Percentiles rank a stretch among this genome's conserved stretches.
Evolutionary conservation across 2,888 invertebrate species (phyloP).

Genomic region (Lithophane ornitopus): DNA sequence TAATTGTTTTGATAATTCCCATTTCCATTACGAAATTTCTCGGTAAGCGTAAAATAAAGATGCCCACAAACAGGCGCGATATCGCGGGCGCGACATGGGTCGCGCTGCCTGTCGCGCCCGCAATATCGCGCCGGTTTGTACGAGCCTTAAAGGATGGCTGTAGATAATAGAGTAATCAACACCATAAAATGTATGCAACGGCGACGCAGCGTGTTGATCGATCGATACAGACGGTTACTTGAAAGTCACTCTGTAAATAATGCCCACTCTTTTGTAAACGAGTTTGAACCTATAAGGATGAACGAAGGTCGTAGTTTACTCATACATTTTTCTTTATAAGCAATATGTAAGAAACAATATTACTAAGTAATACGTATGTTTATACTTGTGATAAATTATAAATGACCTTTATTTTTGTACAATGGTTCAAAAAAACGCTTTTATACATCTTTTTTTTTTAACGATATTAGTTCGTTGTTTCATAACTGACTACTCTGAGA

Average conservation of each 20-base stretch:
- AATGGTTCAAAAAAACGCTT: too few relatives aligned
- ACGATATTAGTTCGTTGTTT: neutral
- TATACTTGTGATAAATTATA: neutral
- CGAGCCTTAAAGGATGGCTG: neutral
- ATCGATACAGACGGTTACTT: slow-evolving; percentile 34
- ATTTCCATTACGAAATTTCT: too few relatives aligned
- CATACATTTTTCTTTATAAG: neutral
- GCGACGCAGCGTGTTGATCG: slow-evolving; percentile 6
- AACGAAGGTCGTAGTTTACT: neutral
- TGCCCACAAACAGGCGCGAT: too few relatives aligned
- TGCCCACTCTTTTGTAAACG: slow-evolving; percentile 15
- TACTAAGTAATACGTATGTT: too few relatives aligned
- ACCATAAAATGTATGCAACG: slow-evolving; percentile 27
- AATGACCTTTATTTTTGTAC: too few relatives aligned
- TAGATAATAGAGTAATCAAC: neutral
- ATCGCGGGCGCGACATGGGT: too few relatives aligned
- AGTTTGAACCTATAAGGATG: neutral
- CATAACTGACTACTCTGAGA: too few relatives aligned
- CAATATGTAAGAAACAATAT: neutral
- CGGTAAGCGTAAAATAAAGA: too few relatives aligned
- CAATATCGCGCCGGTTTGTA: too few relatives aligned
- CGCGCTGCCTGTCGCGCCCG: too few relatives aligned
- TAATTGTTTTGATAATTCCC: neutral
- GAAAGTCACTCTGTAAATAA: slow-evolving; percentile 47
- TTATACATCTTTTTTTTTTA: too few relatives aligned